Evolutionary conservation across 1,140 invertebrate species (phyloP).

Genomic region (Pogonomyrmex californicus): DNA sequence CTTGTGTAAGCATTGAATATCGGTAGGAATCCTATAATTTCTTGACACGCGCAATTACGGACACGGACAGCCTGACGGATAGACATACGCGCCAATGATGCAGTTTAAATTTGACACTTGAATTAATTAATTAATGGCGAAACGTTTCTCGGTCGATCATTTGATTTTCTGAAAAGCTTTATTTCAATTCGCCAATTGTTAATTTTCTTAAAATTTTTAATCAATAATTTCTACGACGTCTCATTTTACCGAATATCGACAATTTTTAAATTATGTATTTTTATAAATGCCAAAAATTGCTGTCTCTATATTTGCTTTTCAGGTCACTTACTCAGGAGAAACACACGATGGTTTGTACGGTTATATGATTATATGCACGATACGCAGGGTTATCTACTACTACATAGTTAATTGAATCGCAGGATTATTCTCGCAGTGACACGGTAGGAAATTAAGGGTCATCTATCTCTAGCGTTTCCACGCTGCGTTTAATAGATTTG

Average conservation of each 20-base stretch:
- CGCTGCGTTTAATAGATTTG: constrained; percentile 22
- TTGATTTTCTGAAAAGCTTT: background rate
- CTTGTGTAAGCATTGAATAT: constrained; percentile 70
- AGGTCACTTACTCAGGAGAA: background rate
- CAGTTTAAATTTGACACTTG: constrained; percentile 80
- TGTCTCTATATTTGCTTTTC: background rate
- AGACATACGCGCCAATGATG: constrained; percentile 70
- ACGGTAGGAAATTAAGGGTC: constrained; percentile 38
- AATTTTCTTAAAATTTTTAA: constrained; percentile 1
- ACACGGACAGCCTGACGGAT: constrained; percentile 70
- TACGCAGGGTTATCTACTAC: background rate
- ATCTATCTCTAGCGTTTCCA: background rate
- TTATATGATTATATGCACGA: background rate
- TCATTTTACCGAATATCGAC: background rate
- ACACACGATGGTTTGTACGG: background rate
- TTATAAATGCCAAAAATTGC: background rate
- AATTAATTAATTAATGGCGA: constrained; percentile 81
- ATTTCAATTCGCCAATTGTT: constrained; percentile 25
- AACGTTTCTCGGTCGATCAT: constrained; percentile 41
- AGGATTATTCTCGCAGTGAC: background rate
- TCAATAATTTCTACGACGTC: background rate
- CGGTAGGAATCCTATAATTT: constrained; percentile 80
- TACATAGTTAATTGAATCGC: constrained; percentile 4
- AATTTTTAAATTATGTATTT: background rate
- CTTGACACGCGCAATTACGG: constrained; percentile 78